Percentiles rank a stretch among this genome's conserved stretches.
Conservation (phyloP, 2,888 invertebrate species). For the Fissipunctia ypsillon region DNA sequence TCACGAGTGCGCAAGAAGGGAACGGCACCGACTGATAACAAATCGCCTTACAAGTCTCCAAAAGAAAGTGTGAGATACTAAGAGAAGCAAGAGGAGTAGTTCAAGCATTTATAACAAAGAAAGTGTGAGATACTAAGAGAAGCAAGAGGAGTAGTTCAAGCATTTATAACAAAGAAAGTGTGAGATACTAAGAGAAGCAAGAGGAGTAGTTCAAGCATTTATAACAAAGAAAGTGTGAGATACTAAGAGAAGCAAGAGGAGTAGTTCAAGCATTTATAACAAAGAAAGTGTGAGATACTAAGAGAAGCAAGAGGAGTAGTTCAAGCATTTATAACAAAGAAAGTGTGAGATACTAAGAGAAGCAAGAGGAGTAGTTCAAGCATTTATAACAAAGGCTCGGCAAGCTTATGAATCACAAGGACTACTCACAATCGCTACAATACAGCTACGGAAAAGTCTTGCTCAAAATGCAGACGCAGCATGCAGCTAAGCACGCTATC, state of each 20-base stretch:
- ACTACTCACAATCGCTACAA: not conserved
- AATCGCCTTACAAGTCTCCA: too few relatives aligned
- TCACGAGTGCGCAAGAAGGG: constrained; percentile 10
- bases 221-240: not conserved
- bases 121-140: not conserved
- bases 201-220: not conserved
- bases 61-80: not conserved
- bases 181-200: not conserved
- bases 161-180: not conserved
- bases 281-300: not conserved
- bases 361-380: not conserved
- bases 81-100: not conserved
- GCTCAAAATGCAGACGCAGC: not conserved
- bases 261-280: not conserved
- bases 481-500: not conserved
- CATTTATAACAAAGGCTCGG: not conserved
- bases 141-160: not conserved
- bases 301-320: not conserved
- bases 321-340: not conserved
- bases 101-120: not conserved
- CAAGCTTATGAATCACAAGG: not conserved
- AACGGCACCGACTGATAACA: constrained; percentile 13
- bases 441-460: not conserved
- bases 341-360: not conserved
- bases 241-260: not conserved